Evolutionary conservation across 2,888 invertebrate genomes (phyloP), one percentile per base, ranked within the genome.

Genomic region (Platynereis dumerilii): DNA sequence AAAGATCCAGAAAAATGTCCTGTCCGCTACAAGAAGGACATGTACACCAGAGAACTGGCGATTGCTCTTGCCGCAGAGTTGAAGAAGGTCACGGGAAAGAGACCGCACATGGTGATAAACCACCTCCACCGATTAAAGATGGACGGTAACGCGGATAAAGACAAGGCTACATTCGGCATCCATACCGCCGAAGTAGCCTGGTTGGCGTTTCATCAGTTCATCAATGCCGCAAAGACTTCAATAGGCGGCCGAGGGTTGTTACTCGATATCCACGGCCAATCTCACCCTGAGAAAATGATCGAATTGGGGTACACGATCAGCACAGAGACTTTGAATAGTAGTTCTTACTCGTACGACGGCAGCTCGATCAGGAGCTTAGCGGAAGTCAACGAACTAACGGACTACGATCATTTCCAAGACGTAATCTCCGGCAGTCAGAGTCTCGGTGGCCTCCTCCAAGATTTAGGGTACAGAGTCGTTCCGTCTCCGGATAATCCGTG

Each of bases 261-360:
- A 34, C 48, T 74, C 24, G 74, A 74, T 53, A 65, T 74, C 24
- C 74, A 74, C 62, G 74, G 74, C 2, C 73, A 73, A 12, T 26
- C 45, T 12, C 72, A 72, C 56, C 48, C 58, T 1, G 59, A 66
- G 29, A 62, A 52, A 5, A 62, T 63, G 58, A 61, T 66, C 5
- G 72, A 72, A 63, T 64, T 72, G n/a, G 71, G 71, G 2, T 72
- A 72, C 57, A 45, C 62, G 22, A 15, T 71, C 15, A 57, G 54
- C 2, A 48, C 24, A 1, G 60, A 56, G 2, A 12, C 53, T 5
- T 63, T 72, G 10, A 60, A 71, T 29, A 24, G 26, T 2, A 48
- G 59, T 10, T 10, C 56, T 17, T 54, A 27, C 27, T n/a, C 61
- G 7, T n/a, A 42, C 7, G 20, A 26, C 0, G 15, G 58, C 10